Evolutionary conservation across 1,140 invertebrate species (phyloP), one percentile per base, ranked within the genome.

Genomic region (Drosophila pectinifera): DNA sequence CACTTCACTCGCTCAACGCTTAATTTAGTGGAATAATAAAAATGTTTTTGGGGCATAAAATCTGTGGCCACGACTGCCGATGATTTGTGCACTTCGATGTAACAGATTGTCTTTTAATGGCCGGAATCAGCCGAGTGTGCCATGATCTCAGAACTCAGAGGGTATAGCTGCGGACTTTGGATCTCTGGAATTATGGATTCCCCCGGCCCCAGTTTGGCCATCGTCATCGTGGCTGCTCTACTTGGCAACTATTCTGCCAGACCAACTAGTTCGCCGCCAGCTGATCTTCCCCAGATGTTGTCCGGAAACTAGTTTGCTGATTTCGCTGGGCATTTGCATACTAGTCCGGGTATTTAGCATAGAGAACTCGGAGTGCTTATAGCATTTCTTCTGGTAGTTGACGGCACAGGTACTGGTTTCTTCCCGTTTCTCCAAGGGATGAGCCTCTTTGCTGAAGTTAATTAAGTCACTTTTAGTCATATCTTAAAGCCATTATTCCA

Each of bases 11-110:
- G 36, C 34, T 67, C 48, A 73, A 62, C 80, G 77, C 72, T 89
- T 89, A 89, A 89, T 89, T 89, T 89, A 89, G 54, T 89, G 84
- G 84, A 89, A 89, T 89, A 89, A 89, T 89, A 89, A 89, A 89
- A 89, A 89, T 79, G 84, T 84, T 89, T 89, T 74, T 80, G 74
- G 83, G 84, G 84, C 84, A 88, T 89, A 80, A 82, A 88, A 70
- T 67, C 69, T 80, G 73, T 57, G 78, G 62, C 83, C 76, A 18
- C n/a, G 18, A 36, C 49, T 53, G 83, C 42, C 68, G 46, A 84
- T 89, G 84, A 89, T 89, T 89, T 89, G 84, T 89, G 84, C 84
- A 70, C 80, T 89, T 84, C 76, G 77, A 90, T 89, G 84, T 89
- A 89, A 89, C 84, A 89, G 80, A 89, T 89, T 89, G 84, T 89